Conservation (phyloP, 2,888 invertebrate genomes). For the Uloborus plumipes region DNA sequence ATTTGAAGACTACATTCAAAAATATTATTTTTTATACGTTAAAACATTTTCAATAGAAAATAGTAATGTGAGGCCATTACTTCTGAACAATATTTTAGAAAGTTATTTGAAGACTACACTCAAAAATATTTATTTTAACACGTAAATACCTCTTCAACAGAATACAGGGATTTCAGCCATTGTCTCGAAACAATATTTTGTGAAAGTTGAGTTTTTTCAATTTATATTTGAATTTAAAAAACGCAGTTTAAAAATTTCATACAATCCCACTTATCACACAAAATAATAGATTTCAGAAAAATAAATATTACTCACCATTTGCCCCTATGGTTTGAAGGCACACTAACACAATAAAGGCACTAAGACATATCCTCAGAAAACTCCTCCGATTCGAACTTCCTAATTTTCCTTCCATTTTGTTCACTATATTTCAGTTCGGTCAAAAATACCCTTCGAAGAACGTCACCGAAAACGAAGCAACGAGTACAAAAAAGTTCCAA, state of each 20-base stretch:
- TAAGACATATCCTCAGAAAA: constrained; percentile 32
- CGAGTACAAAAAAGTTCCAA: neutral
- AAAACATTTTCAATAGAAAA: too few species aligned
- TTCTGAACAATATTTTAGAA: too few species aligned
- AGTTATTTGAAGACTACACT: too few species aligned
- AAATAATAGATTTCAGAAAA: neutral
- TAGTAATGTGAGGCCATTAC: too few species aligned
- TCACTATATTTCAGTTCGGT: neutral
- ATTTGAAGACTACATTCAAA: too few species aligned
- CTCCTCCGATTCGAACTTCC: constrained; percentile 5
- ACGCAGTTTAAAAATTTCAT: neutral
- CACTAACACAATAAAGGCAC: constrained; percentile 17
- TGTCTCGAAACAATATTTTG: too few species aligned
- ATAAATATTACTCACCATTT: constrained; percentile 32
- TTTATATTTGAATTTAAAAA: neutral
- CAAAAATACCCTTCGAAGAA: neutral
- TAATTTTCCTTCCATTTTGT: neutral
- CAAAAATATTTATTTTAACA: too few species aligned
- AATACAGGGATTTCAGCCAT: too few species aligned
- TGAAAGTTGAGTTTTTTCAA: neutral
- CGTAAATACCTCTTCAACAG: too few species aligned
- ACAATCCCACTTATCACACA: too few species aligned
- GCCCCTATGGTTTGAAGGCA: constrained; percentile 30
- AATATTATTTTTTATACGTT: too few species aligned
- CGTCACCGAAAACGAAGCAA: neutral